Conservation (phyloP, 2,797 vertebrate species). For the Anomalospiza imberbis region DNA sequence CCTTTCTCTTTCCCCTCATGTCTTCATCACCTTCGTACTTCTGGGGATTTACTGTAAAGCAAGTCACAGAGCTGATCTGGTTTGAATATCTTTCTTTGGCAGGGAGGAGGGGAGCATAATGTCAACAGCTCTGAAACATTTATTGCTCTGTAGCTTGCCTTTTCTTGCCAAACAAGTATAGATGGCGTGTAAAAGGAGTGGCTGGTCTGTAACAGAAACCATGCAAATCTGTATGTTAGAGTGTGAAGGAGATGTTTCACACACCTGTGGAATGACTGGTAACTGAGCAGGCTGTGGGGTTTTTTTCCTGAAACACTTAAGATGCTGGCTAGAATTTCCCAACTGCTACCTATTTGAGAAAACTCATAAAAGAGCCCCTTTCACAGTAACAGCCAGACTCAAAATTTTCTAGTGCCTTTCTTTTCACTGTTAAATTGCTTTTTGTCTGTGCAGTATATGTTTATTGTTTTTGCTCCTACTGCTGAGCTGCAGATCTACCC, state of each 20-base stretch:
- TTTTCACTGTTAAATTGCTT: not conserved
- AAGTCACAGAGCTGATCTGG: not conserved
- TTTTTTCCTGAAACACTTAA: not conserved
- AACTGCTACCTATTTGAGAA: not conserved
- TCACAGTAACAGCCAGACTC: not conserved
- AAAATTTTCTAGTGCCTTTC: not conserved
- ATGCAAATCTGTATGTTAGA: not conserved
- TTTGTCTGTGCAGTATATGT: not conserved
- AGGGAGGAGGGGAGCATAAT: not conserved
- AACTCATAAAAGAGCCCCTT: not conserved
- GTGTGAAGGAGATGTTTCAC: not conserved
- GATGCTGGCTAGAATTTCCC: not conserved
- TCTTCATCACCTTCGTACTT: not conserved
- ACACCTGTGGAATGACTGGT: not conserved
- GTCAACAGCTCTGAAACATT: not conserved
- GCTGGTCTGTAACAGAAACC: not conserved
- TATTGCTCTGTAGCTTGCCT: not conserved
- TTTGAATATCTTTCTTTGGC: not conserved
- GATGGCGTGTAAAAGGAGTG: not conserved
- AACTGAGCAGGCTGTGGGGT: not conserved
- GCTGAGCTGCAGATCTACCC: not conserved
- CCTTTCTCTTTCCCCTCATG: not conserved
- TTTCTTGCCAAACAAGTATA: not conserved
- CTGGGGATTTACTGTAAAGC: not conserved
- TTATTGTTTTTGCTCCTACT: not conserved